Evolutionary conservation across 2,113 vertebrate genomes (phyloP).

Genomic region (Grammomys dolichurus): DNA sequence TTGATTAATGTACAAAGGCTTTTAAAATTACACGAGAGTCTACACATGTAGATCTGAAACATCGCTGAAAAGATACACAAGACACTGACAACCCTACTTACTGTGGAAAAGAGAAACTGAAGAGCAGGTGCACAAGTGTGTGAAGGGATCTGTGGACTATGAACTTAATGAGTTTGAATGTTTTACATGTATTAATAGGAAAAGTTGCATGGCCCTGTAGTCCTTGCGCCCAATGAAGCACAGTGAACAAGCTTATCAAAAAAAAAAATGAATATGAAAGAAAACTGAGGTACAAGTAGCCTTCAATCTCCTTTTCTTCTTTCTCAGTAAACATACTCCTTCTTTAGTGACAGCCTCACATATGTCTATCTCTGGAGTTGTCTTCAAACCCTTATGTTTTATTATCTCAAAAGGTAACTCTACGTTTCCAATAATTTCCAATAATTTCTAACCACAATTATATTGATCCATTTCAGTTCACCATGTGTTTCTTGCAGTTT

Average conservation of each 20-base stretch:
- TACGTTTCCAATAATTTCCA: conserved; percentile 31
- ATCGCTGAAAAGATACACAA: not conserved
- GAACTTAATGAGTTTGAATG: not conserved
- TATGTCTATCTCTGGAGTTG: not conserved
- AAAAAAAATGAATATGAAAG: not conserved
- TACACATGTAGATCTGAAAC: not conserved
- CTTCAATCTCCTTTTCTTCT: not conserved
- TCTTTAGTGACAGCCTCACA: not conserved
- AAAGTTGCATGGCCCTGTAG: not conserved
- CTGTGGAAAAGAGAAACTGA: not conserved
- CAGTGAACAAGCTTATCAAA: not conserved
- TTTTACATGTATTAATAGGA: not conserved
- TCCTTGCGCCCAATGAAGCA: not conserved
- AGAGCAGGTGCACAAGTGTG: not conserved
- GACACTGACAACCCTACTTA: not conserved
- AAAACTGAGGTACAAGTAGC: not conserved
- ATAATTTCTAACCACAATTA: conserved; percentile 13
- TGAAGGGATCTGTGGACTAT: not conserved
- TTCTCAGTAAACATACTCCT: not conserved
- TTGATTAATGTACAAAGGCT: not conserved
- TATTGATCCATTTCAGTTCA: not conserved
- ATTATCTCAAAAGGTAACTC: not conserved
- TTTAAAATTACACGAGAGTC: not conserved
- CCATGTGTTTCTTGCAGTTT: not conserved
- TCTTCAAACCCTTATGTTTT: not conserved